Conservation (phyloP, 2,113 vertebrate species). For the Struthidea cinerea region DNA sequence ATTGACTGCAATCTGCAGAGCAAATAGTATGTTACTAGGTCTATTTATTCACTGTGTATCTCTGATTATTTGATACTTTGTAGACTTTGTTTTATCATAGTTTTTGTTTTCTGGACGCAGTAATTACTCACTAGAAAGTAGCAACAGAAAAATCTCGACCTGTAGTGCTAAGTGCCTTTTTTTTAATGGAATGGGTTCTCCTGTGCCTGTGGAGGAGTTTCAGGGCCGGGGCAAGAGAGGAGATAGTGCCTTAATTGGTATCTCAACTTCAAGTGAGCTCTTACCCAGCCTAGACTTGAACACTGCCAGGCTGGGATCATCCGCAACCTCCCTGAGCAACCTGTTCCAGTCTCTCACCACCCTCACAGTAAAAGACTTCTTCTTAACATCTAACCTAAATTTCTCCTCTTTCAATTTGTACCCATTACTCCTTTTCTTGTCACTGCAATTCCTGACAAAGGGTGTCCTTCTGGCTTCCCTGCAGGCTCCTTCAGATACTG, state of each 20-base stretch:
- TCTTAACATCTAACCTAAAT: neutral
- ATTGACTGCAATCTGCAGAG: neutral
- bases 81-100: neutral
- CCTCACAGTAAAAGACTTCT: neutral
- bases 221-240: neutral
- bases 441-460: neutral
- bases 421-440: neutral
- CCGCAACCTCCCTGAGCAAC: neutral
- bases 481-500: neutral
- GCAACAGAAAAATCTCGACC: neutral
- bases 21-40: neutral
- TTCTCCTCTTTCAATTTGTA: neutral
- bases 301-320: neutral
- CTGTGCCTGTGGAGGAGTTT: neutral
- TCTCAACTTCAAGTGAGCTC: neutral
- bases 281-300: neutral
- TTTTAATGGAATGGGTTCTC: neutral
- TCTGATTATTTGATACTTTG: neutral
- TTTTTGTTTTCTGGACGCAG: neutral
- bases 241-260: neutral
- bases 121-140: neutral
- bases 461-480: neutral
- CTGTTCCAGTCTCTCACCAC: neutral
- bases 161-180: neutral
- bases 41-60: neutral